phyloP scores from a whole-genome alignment of 2,113 vertebrate species.

The Dromaius novaehollandiae region DNA sequence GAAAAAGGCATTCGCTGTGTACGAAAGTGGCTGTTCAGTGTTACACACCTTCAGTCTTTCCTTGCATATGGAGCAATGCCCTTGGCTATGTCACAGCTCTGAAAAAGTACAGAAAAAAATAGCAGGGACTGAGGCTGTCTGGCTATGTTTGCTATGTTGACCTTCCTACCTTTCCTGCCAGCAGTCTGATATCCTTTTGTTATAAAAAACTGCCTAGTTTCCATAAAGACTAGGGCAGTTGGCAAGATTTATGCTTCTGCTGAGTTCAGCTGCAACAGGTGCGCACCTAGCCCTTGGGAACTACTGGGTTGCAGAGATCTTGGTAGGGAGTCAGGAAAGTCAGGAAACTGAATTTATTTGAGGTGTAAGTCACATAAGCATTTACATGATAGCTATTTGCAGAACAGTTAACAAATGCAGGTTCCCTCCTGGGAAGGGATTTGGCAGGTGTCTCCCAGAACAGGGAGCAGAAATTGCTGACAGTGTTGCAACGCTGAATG shows the following conservation, averaged over 20 bases:
- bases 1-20: background rate
- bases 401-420: background rate
- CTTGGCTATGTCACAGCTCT: background rate
- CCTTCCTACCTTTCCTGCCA: background rate
- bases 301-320: background rate
- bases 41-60: background rate
- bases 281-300: background rate
- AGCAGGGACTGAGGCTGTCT: background rate
- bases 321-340: background rate
- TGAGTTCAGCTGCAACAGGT: background rate
- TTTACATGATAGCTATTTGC: background rate
- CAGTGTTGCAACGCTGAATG: background rate
- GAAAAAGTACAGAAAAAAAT: background rate
- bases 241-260: background rate
- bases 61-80: background rate
- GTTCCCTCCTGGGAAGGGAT: background rate
- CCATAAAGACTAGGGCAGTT: background rate
- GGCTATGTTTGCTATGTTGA: background rate
- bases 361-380: background rate
- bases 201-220: background rate
- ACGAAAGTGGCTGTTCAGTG: background rate
- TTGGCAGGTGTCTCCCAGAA: background rate
- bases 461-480: background rate
- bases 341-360: background rate
- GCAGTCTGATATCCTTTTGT: background rate